These are phyloP conservation scores for Philhelius pedissequus DNA, from an alignment of 2,888 invertebrate genomes.

Conservation along the genomic window DNA sequence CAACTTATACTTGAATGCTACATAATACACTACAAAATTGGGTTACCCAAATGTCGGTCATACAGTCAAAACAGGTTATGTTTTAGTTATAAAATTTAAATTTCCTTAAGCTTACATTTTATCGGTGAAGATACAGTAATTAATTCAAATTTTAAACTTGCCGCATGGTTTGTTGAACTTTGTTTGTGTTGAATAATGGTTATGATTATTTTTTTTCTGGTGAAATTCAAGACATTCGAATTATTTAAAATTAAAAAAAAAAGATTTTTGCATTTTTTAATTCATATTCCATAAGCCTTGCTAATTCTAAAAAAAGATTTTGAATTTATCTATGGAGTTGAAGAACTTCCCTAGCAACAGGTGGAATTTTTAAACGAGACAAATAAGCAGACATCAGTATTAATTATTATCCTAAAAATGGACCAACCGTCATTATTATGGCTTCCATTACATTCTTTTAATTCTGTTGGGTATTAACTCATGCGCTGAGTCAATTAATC, in stretches of 20 bases:
- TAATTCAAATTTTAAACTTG: background rate
- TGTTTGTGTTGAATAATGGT: background rate
- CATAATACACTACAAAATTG: background rate
- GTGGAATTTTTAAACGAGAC: no score
- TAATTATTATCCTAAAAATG: background rate
- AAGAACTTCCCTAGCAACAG: no score
- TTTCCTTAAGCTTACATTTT: background rate
- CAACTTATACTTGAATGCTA: background rate
- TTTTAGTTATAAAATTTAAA: background rate
- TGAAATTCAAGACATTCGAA: background rate
- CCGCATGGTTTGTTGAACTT: slow-evolving; percentile 2
- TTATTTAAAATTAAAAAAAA: background rate
- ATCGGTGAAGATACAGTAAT: background rate
- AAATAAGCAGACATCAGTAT: no score
- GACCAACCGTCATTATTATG: background rate
- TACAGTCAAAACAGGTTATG: background rate
- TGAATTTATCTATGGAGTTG: no score
- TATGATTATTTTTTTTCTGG: background rate
- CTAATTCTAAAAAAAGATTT: background rate
- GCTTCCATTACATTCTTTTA: background rate
- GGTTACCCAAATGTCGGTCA: slow-evolving; percentile 11
- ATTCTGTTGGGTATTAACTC: no score
- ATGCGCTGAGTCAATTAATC: slow-evolving; percentile 9
- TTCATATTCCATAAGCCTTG: background rate
- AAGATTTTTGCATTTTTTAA: background rate